Conservation (phyloP, 2,113 vertebrate species). For the Benitochromis conjunctus region DNA sequence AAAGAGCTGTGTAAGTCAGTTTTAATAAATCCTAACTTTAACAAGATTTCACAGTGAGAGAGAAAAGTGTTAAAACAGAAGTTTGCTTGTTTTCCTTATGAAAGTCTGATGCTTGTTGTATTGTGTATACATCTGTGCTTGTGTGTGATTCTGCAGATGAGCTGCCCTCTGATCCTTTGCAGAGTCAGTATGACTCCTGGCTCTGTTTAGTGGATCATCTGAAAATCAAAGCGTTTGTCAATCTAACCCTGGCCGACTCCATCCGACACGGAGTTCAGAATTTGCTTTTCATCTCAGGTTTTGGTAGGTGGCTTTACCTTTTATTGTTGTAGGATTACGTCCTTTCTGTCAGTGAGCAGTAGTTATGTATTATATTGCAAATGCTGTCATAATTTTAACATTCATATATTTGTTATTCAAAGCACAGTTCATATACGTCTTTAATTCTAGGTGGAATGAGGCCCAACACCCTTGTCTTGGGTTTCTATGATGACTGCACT, state of each 20-base stretch:
- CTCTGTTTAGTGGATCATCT: constrained; percentile 83
- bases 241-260: constrained; percentile 79
- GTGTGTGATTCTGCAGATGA: constrained; percentile 61
- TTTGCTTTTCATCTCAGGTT: constrained; percentile 85
- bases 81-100: background rate
- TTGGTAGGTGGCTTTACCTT: constrained; percentile 68
- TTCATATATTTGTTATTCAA: background rate
- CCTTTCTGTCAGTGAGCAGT: background rate
- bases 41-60: background rate
- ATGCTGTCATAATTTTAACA: background rate
- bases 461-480: constrained; percentile 81
- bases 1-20: background rate
- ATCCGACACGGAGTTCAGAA: constrained; percentile 80
- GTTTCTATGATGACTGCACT: constrained; percentile 78
- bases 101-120: background rate
- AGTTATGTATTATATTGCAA: too few species aligned
- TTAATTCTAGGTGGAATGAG: constrained; percentile 78
- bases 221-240: constrained; percentile 86
- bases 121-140: background rate
- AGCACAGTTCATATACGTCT: background rate
- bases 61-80: background rate
- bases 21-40: background rate
- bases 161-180: constrained; percentile 79
- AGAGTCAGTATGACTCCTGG: constrained; percentile 80
- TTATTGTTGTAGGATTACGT: background rate